phyloP scores from a whole-genome alignment of 2,113 vertebrate species.

The Laticauda colubrina region DNA sequence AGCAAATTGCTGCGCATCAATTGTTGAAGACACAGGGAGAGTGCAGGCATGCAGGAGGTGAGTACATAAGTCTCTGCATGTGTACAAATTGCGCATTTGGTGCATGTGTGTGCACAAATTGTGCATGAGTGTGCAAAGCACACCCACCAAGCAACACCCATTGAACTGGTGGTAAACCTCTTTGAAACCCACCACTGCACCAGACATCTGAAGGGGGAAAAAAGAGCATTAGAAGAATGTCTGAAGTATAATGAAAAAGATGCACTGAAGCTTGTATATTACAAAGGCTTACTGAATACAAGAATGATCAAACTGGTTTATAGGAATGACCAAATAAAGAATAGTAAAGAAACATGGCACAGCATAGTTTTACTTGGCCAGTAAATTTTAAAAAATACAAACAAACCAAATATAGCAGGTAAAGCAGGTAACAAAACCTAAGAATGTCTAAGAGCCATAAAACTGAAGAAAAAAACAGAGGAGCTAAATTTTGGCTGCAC shows the following conservation, averaged over 20 bases:
- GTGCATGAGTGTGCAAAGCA: too few relatives aligned
- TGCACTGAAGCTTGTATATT: not conserved
- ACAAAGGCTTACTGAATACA: not conserved
- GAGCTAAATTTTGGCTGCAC: not conserved
- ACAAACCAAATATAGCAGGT: not conserved
- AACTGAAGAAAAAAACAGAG: not conserved
- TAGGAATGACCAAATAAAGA: not conserved
- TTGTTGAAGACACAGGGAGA: too few relatives aligned
- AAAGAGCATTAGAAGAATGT: not conserved
- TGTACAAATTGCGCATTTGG: too few relatives aligned
- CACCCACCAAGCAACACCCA: too few relatives aligned
- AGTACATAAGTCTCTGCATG: too few relatives aligned
- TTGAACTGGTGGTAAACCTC: too few relatives aligned
- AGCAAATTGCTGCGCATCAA: too few relatives aligned
- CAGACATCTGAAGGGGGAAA: not conserved
- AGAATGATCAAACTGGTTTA: not conserved
- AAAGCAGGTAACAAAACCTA: not conserved
- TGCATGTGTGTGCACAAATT: too few relatives aligned
- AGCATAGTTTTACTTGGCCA: not conserved
- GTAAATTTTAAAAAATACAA: not conserved
- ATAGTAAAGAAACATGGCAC: not conserved
- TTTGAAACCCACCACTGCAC: too few relatives aligned
- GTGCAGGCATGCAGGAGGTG: too few relatives aligned
- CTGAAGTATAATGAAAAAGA: not conserved
- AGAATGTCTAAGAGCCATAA: not conserved